phyloP scores from a whole-genome alignment of 2,797 vertebrate species.

The Scomberomorus guttatus region DNA sequence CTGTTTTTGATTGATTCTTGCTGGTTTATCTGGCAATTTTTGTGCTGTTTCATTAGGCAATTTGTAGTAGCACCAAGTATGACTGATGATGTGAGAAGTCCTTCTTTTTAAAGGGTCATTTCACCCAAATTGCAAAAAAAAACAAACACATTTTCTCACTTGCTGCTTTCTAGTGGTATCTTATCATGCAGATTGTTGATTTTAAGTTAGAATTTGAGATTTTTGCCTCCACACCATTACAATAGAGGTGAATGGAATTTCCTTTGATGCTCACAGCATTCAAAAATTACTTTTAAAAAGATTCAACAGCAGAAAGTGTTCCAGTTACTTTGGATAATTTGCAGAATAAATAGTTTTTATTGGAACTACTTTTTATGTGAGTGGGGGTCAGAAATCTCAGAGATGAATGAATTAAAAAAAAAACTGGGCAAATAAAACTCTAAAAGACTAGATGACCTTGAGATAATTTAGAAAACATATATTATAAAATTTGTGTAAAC shows the following conservation, averaged over 20 bases:
- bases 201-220: background rate
- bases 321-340: background rate
- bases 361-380: background rate
- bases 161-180: background rate
- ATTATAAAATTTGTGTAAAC: background rate
- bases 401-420: background rate
- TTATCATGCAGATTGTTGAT: background rate
- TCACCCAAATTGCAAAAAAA: background rate
- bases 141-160: background rate
- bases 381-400: background rate
- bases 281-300: background rate
- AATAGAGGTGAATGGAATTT: background rate
- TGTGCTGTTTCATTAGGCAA: conserved; percentile 5
- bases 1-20: conserved; percentile 49
- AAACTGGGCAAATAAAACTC: background rate
- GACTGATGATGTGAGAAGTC: background rate
- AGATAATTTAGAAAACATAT: background rate
- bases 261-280: background rate
- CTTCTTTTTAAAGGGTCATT: conserved; percentile 4
- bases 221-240: background rate
- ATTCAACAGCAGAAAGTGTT: background rate
- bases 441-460: background rate
- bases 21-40: conserved; percentile 41
- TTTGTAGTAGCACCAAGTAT: conserved; percentile 22
- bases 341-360: background rate